A percentile compares a stretch with the other conserved stretches of the same genome.
Evolutionary conservation across 2,113 vertebrate genomes (phyloP).

Genomic region (Hyperopisus bebe): DNA sequence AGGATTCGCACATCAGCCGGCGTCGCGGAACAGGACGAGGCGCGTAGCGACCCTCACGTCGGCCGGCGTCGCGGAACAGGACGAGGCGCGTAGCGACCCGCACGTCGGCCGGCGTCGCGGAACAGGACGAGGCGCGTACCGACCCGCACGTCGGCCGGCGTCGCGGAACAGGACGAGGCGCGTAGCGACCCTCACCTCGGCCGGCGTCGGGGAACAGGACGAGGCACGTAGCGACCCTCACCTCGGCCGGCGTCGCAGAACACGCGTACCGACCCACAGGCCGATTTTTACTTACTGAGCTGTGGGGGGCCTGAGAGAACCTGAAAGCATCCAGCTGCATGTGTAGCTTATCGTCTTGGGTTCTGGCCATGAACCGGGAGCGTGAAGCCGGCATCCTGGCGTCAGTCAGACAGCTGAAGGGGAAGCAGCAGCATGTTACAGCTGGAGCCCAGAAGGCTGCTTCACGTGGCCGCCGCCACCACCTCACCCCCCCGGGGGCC

Average conservation of each 20-base stretch:
- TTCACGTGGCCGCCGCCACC: neutral
- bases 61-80: too few species aligned
- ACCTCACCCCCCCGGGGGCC: too few species aligned
- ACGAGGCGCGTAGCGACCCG: too few species aligned
- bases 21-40: neutral
- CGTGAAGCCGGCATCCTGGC: conserved; percentile 39
- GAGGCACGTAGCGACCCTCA: neutral
- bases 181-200: too few species aligned
- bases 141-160: neutral
- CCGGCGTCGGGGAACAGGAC: too few species aligned
- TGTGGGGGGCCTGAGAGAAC: conserved; percentile 36
- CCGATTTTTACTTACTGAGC: conserved; percentile 9
- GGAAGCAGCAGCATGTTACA: neutral
- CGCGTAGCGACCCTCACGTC: too few species aligned
- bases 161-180: too few species aligned
- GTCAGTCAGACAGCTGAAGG: conserved; percentile 56
- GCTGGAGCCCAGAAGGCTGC: neutral
- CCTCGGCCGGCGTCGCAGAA: too few species aligned
- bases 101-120: neutral
- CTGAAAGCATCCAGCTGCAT: conserved; percentile 56
- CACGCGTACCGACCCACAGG: too few species aligned
- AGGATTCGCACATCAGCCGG: neutral
- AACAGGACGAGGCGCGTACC: too few species aligned
- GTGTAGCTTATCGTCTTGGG: conserved; percentile 40
- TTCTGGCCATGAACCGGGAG: conserved; percentile 47